phyloP scores from a whole-genome alignment of 2,797 vertebrate species.

The Lindbergichthys nudifrons region DNA sequence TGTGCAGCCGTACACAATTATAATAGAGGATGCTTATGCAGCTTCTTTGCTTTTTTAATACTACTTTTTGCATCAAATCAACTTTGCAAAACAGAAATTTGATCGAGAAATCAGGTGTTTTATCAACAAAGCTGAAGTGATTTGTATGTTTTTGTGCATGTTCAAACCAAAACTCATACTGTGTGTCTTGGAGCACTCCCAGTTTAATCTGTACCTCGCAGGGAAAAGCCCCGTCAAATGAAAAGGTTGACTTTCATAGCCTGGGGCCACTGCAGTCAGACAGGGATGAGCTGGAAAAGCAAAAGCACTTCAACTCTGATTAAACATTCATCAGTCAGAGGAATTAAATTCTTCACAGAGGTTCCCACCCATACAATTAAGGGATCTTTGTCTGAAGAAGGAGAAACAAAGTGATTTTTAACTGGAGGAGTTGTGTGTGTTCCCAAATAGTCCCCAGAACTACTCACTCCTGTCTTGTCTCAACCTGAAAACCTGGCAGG shows the following conservation, averaged over 20 bases:
- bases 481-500: constrained; percentile 84
- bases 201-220: constrained; percentile 56
- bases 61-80: not conserved
- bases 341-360: constrained; percentile 39
- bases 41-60: not conserved
- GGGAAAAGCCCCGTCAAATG: constrained; percentile 65
- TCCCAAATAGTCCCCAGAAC: constrained; percentile 31
- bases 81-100: not conserved
- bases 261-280: constrained; percentile 63
- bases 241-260: constrained; percentile 68
- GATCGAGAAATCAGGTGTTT: not conserved
- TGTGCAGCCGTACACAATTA: no score
- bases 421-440: constrained; percentile 19
- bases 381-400: not conserved
- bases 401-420: not conserved
- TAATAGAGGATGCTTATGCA: not conserved
- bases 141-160: constrained; percentile 30
- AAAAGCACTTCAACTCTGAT: constrained; percentile 47
- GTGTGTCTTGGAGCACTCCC: constrained; percentile 32
- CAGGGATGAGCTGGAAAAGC: constrained; percentile 60
- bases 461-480: constrained; percentile 77
- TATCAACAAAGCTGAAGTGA: not conserved
- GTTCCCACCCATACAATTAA: constrained; percentile 6
- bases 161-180: constrained; percentile 43
- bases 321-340: constrained; percentile 58